A percentile compares a stretch with the other conserved stretches of the same genome.
phyloP scores from a whole-genome alignment of 2,797 vertebrate genomes.

The Manis crassicaudata region DNA sequence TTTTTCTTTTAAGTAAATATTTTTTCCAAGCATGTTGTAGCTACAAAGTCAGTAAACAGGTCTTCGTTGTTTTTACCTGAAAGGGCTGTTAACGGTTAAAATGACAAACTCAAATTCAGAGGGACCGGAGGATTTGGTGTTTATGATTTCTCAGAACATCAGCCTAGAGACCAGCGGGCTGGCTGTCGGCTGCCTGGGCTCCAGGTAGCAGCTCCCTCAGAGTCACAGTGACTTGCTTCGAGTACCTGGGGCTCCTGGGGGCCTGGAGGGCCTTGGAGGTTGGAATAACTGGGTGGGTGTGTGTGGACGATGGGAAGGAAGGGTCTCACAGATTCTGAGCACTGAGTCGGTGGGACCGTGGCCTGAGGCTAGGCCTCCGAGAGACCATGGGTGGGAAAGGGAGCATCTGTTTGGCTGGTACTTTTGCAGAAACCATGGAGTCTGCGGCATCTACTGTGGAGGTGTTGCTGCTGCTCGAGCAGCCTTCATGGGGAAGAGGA shows the following conservation, averaged over 20 bases:
- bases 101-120: conserved; percentile 58
- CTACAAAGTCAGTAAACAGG: conserved; percentile 65
- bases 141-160: conserved; percentile 45
- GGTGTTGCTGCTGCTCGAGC: not conserved
- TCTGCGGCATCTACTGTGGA: not conserved
- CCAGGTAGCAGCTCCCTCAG: not conserved
- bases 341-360: not conserved
- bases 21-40: conserved; percentile 67
- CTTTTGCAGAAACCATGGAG: not conserved
- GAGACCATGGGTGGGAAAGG: not conserved
- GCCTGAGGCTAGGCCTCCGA: not conserved
- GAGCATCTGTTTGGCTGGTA: not conserved
- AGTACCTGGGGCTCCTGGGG: not conserved
- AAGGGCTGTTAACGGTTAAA: conserved; percentile 77
- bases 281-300: not conserved
- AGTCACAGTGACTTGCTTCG: not conserved
- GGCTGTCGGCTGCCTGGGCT: not conserved
- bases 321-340: not conserved
- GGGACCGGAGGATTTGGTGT: conserved; percentile 33
- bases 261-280: not conserved
- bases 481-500: not conserved
- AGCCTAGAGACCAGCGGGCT: not conserved
- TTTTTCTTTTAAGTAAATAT: conserved; percentile 44
- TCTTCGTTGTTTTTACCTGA: conserved; percentile 75
- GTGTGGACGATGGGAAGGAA: not conserved